Conservation (phyloP, 2,113 vertebrate species). For the Galemys pyrenaicus region DNA sequence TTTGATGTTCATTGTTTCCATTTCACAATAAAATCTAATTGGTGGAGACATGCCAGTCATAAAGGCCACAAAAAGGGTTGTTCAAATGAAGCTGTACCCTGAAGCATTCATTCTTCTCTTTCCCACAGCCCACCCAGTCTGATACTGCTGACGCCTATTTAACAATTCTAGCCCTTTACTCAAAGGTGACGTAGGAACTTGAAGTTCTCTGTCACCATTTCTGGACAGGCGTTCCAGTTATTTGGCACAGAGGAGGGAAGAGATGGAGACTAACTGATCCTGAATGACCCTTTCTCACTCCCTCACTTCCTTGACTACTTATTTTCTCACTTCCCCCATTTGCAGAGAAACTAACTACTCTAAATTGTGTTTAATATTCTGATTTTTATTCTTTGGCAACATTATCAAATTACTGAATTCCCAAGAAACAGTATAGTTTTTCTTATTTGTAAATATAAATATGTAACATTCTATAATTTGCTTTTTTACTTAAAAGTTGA, state of each 20-base stretch:
- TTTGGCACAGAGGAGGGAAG: neutral
- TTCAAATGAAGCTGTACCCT: constrained; percentile 28
- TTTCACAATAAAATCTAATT: constrained; percentile 51
- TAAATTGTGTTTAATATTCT: neutral
- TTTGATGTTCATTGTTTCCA: constrained; percentile 63
- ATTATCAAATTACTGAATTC: neutral
- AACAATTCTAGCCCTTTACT: neutral
- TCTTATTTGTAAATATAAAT: neutral
- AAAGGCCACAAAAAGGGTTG: constrained; percentile 36
- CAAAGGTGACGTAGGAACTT: neutral
- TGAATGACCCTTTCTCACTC: neutral
- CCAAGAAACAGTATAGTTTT: too few species aligned
- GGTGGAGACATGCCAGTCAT: constrained; percentile 23
- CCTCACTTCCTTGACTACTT: neutral
- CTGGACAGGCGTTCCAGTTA: neutral
- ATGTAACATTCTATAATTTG: neutral
- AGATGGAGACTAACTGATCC: neutral
- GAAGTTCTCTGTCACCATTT: neutral
- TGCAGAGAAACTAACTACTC: neutral
- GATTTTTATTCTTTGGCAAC: neutral
- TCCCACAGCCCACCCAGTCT: constrained; percentile 43
- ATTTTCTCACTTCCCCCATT: neutral
- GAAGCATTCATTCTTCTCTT: constrained; percentile 35
- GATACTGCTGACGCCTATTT: constrained; percentile 19
- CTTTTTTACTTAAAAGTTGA: neutral